A percentile compares a stretch with the other conserved stretches of the same genome.
phyloP scores from a whole-genome alignment of 2,888 invertebrate species.

The Gymnosoma rotundatum region DNA sequence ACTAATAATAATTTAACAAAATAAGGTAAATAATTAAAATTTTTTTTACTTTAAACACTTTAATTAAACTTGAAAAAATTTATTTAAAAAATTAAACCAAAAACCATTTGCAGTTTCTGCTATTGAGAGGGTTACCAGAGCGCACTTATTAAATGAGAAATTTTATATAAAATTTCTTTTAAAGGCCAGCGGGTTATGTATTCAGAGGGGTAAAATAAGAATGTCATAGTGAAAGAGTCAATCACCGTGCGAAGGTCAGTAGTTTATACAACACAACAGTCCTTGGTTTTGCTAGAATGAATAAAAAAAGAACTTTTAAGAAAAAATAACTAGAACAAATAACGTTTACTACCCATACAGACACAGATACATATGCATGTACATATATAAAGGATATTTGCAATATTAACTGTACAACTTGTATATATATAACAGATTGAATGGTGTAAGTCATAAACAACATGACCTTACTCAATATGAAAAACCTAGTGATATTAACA shows the following conservation, averaged over 20 bases:
- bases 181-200: not conserved
- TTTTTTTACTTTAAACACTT: not conserved
- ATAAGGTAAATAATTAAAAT: not conserved
- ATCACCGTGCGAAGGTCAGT: conserved; percentile 69
- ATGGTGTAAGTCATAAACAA: conserved; percentile 65
- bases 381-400: conserved; percentile 48
- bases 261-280: conserved; percentile 51
- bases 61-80: not conserved
- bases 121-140: conserved; percentile 13
- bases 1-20: not conserved
- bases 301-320: not conserved
- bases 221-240: conserved; percentile 65
- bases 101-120: conserved; percentile 11
- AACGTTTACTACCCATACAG: not conserved
- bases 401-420: conserved; percentile 46
- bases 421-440: conserved; percentile 27
- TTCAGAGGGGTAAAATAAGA: not conserved
- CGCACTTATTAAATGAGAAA: not conserved
- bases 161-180: not conserved
- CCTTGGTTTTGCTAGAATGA: conserved; percentile 45
- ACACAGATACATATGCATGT: not conserved
- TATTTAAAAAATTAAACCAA: not conserved
- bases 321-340: conserved; percentile 62
- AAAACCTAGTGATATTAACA: conserved; percentile 21
- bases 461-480: conserved; percentile 66